Percentiles rank a stretch among this genome's conserved stretches.
Evolutionary conservation across 1,140 invertebrate species (phyloP).

Genomic region (Orussus abietinus): DNA sequence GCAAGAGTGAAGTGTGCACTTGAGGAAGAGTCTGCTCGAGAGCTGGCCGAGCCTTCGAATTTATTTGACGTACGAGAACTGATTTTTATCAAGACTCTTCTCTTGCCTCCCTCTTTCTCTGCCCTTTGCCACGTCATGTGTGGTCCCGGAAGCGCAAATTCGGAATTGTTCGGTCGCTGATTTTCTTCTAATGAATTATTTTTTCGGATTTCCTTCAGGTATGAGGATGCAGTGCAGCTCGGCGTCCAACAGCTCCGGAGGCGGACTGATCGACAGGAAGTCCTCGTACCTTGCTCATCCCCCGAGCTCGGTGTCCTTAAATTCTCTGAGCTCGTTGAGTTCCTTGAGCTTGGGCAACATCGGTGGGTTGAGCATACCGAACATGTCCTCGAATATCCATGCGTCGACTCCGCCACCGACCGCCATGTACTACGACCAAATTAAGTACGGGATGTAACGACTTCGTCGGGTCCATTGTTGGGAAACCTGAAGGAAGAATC

Average conservation of each 20-base stretch:
- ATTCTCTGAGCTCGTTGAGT: conserved; percentile 34
- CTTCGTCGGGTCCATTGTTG: neutral
- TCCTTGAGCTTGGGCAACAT: conserved; percentile 41
- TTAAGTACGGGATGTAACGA: conserved; percentile 42
- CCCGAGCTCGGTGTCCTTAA: conserved; percentile 34
- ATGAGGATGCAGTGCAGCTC: conserved; percentile 38
- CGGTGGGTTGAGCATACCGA: conserved; percentile 34
- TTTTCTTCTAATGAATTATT: conserved; percentile 2
- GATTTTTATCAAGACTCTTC: conserved; percentile 23
- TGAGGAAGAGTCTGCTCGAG: conserved; percentile 32
- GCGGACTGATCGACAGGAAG: conserved; percentile 43
- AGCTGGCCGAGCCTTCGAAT: conserved; percentile 26
- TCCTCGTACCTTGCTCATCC: conserved; percentile 39
- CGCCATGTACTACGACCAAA: conserved; percentile 45
- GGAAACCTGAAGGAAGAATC: neutral
- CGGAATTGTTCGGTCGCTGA: neutral
- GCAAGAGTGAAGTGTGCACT: conserved; percentile 40
- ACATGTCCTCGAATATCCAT: conserved; percentile 33
- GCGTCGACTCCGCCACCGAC: conserved; percentile 21
- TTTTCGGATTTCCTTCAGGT: conserved; percentile 21
- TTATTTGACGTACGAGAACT: conserved; percentile 26
- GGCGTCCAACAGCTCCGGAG: conserved; percentile 36
- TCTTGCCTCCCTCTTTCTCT: conserved; percentile 10
- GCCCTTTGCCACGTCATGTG: conserved; percentile 11
- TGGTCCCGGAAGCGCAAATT: conserved; percentile 9